Evolutionary conservation across 2,888 invertebrate genomes (phyloP).

Genomic region (Chymomyza procnemis): DNA sequence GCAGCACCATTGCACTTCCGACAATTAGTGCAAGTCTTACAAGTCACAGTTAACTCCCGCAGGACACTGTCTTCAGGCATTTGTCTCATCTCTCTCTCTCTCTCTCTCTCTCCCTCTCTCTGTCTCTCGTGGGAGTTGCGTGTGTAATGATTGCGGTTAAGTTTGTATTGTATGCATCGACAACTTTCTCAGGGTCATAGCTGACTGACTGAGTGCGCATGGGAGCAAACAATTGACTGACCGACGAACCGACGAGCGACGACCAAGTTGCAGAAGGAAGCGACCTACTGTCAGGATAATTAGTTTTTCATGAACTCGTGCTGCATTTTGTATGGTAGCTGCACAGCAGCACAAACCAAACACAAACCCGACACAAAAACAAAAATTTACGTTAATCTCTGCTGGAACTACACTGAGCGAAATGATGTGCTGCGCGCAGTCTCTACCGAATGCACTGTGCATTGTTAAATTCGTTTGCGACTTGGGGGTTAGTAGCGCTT

Average conservation of each 20-base stretch:
- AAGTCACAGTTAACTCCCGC: background rate
- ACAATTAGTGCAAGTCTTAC: conserved; percentile 45
- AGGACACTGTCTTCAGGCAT: too few relatives aligned
- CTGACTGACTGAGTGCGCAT: conserved; percentile 50
- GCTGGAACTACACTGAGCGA: background rate
- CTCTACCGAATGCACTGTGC: too few relatives aligned
- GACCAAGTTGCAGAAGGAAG: background rate
- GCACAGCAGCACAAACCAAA: background rate
- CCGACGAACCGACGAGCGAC: too few relatives aligned
- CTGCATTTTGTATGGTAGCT: background rate
- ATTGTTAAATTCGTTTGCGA: too few relatives aligned
- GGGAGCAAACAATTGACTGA: background rate
- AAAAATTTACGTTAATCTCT: background rate
- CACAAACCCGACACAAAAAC: background rate
- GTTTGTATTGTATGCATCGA: background rate
- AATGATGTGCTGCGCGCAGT: background rate
- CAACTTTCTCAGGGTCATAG: conserved; percentile 66
- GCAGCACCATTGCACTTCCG: conserved; percentile 58
- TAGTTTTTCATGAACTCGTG: background rate
- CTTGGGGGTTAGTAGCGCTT: too few relatives aligned
- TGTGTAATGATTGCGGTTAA: conserved; percentile 66
- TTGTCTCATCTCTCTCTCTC: too few relatives aligned
- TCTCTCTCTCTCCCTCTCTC: background rate
- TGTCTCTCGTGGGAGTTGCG: conserved; percentile 44
- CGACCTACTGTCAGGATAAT: background rate